These are phyloP conservation scores for Holcopasites calliopsidis DNA, from an alignment of 1,140 invertebrate genomes.

Conservation along the genomic window DNA sequence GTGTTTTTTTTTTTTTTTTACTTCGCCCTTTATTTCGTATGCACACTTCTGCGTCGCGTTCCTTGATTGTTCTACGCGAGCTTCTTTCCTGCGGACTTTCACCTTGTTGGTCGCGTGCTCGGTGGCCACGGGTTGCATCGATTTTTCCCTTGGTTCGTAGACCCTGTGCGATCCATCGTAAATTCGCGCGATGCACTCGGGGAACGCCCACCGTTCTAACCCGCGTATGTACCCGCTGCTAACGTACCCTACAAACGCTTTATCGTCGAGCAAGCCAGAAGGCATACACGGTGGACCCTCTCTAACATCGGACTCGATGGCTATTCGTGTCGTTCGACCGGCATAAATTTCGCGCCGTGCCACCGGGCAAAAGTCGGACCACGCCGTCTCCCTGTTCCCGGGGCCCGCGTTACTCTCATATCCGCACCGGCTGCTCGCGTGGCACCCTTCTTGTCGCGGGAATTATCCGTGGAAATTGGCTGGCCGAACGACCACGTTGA, in stretches of 20 bases:
- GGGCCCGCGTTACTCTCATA: neutral
- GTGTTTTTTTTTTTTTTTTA: neutral
- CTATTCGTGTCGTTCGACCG: conserved; percentile 36
- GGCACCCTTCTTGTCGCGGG: neutral
- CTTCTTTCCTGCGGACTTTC: neutral
- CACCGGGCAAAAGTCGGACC: neutral
- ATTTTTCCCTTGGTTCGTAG: conserved; percentile 30
- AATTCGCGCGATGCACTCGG: conserved; percentile 38
- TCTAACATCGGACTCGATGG: conserved; percentile 1
- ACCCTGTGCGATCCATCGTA: conserved; percentile 36
- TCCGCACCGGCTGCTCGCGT: neutral
- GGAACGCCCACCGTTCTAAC: conserved; percentile 8
- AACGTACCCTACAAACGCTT: neutral
- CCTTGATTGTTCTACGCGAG: too few species aligned
- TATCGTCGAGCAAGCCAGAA: neutral
- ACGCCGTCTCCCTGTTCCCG: neutral
- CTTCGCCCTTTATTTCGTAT: neutral
- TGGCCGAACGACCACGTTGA: neutral
- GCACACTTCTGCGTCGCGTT: neutral
- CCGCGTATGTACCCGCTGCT: neutral
- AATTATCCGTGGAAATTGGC: conserved; percentile 21
- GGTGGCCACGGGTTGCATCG: conserved; percentile 15
- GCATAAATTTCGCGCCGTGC: conserved; percentile 41
- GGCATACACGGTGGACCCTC: neutral
- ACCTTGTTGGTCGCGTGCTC: conserved; percentile 18